A percentile compares a stretch with the other conserved stretches of the same genome.
phyloP scores from a whole-genome alignment of 2,888 invertebrate genomes.

The Bibio marci region DNA sequence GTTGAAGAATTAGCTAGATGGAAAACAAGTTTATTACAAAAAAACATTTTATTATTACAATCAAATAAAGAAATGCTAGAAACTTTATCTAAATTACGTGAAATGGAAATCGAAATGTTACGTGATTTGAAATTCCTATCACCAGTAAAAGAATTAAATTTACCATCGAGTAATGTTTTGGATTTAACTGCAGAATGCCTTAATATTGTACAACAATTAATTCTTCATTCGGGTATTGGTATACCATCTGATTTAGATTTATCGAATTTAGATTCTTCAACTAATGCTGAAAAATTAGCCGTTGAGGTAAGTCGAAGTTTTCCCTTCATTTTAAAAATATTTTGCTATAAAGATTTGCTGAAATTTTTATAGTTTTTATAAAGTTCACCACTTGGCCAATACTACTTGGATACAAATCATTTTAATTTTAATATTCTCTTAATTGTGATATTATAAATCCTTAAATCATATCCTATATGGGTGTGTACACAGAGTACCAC shows the following conservation, averaged over 20 bases:
- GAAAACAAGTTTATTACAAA: slow-evolving; percentile 59
- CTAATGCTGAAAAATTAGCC: slow-evolving; percentile 24
- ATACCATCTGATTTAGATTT: slow-evolving; percentile 24
- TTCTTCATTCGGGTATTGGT: slow-evolving; percentile 26
- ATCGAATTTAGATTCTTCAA: slow-evolving; percentile 20
- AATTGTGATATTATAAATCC: too few species aligned
- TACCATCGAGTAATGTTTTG: slow-evolving; percentile 24
- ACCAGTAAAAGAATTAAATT: slow-evolving; percentile 23
- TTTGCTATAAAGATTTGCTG: too few species aligned
- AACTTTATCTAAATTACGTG: slow-evolving; percentile 26
- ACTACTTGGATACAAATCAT: too few species aligned
- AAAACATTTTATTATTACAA: slow-evolving; percentile 24
- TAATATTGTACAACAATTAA: slow-evolving; percentile 27
- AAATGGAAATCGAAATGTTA: slow-evolving; percentile 25
- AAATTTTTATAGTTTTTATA: too few species aligned
- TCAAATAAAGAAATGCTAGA: slow-evolving; percentile 24
- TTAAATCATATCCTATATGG: too few species aligned
- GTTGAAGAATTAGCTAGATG: slow-evolving; percentile 80
- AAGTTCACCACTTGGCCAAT: too few species aligned
- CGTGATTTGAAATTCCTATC: slow-evolving; percentile 26
- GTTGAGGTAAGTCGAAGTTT: slow-evolving; percentile 18
- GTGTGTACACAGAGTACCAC: too few species aligned
- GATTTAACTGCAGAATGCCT: slow-evolving; percentile 26
- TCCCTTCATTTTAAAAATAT: too few species aligned
- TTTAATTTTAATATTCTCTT: too few species aligned